Evolutionary conservation across 2,113 vertebrate species (phyloP), one percentile per base, ranked within the genome.

Genomic region (Monopterus albus): DNA sequence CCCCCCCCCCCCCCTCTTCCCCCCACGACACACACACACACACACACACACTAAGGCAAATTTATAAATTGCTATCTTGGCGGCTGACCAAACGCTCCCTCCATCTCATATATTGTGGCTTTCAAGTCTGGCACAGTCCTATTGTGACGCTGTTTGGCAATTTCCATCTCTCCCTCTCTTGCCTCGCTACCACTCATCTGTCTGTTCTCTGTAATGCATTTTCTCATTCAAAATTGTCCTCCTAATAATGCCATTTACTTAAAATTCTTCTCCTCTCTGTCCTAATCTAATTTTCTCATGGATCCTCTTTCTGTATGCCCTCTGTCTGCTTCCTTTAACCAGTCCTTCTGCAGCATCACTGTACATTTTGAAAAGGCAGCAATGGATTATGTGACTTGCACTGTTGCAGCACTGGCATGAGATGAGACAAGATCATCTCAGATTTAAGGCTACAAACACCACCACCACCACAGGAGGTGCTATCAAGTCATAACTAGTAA

Each of bases 41-140:
- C 46, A 26, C 53, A 45, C 81, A 74, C 45, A 60, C 45, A 50
- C 72, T 3, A 14, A 51, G 14, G 55, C 40, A 79, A 64, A 89
- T 92, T 88, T 82, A 64, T 20, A 89, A 92, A 92, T 93, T 84
- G 45, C 92, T 93, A 68, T 51, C 50, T 73, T 86, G 79, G 84
- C 66, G 18, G 42, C 51, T 20, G 61, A 60, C 63, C 76, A 77
- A 90, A 77, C 46, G 55, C 72, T 71, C 59, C 43, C 17, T 63
- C 64, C 71, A 70, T 85, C 73, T 80, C 53, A 45, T 72, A 63
- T 55, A 88, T 77, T 85, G 78, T 61, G 7, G 55, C 72, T 67
- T 31, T 72, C 14, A 21, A 7, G 40, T 35, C 36, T 49, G 55
- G 52, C 63, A 65, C 25, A 29, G 36, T 7, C 12, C 11, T 45